Base-by-base conservation (phyloP, 1,140 invertebrate species). In the Drosophila watanabei region DNA sequence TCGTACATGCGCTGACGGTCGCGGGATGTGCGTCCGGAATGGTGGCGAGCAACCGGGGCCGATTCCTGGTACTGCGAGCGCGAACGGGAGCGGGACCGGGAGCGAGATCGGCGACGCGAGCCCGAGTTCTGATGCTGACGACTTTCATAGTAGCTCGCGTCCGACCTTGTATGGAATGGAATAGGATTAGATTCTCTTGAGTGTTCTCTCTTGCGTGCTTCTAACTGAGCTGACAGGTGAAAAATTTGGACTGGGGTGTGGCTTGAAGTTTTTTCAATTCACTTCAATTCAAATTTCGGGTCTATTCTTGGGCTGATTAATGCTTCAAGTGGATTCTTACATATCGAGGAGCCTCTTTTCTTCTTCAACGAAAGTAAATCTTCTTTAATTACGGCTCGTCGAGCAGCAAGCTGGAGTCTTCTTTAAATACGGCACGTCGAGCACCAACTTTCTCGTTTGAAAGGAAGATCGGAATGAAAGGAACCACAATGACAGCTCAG, bases 101-200 rank as follows among this genome's bases (percentile, higher is more conserved):
- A 35, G 6, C 35, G 59, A 14, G 73, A 64, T 5, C 83, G 84
- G 18, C 69, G 82, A 30, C 64, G 62, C 9, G 62, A 60, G 10
- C 28, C 63, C 7, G 72, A 68, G 24, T 39, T 63, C 32, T 66
- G 71, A 10, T 76, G 54, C 45, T 51, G 52, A 41, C 75, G 72
- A 35, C 56, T 35, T 10, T 49, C 66, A 77, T 83, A 73, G 69
- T 49, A 65, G 10, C 84, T 79, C 41, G 57, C 33, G 70, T 85
- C 79, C 66, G 86, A 89, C 85, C 85, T 89, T 89, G 59, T 79
- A 32, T 80, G 41, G 63, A 68, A 71, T 80, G 69, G 68, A 89
- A 90, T 82, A 57, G 62, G 69, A 90, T 79, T 82, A 78, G 81
- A 49, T 73, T 78, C 79, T 78, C 75, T 76, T 88, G 69, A 75